Percentiles rank a stretch among this genome's conserved stretches.
These are phyloP conservation scores for Drosophila koepferae DNA, from an alignment of 2,888 invertebrate species.

Conservation along the genomic window DNA sequence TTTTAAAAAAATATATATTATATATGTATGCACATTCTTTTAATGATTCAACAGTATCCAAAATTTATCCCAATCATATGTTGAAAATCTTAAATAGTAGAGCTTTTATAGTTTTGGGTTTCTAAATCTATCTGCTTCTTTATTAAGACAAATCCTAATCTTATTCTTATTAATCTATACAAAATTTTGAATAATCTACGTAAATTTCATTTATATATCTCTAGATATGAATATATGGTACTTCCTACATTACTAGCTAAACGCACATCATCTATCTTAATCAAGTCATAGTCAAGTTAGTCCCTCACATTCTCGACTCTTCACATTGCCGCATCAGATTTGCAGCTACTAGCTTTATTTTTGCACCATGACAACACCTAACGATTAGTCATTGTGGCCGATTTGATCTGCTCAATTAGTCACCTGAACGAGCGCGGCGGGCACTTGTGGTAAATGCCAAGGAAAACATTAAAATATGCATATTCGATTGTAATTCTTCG, in stretches of 20 bases:
- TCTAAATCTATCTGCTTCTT: too few species aligned
- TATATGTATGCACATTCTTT: too few species aligned
- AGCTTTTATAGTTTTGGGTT: too few species aligned
- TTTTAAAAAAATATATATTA: too few species aligned
- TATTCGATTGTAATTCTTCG: constrained; percentile 50
- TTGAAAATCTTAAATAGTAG: too few species aligned
- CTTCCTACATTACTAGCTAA: neutral
- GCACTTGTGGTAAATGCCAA: constrained; percentile 35
- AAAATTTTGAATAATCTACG: neutral
- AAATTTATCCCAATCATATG: too few species aligned
- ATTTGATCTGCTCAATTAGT: constrained; percentile 58
- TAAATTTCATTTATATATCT: neutral
- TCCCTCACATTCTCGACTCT: neutral
- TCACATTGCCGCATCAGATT: constrained; percentile 7
- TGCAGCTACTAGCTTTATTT: constrained; percentile 24
- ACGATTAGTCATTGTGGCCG: constrained; percentile 43
- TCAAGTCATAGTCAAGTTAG: neutral
- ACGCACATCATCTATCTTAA: neutral
- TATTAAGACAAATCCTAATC: too few species aligned
- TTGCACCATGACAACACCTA: constrained; percentile 39
- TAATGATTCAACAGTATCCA: too few species aligned
- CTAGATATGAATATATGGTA: too few species aligned
- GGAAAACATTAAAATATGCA: constrained; percentile 46
- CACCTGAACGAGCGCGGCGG: constrained; percentile 51
- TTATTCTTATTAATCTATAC: neutral